Conservation (phyloP, 2,797 vertebrate genomes). For the Galago senegalensis region DNA sequence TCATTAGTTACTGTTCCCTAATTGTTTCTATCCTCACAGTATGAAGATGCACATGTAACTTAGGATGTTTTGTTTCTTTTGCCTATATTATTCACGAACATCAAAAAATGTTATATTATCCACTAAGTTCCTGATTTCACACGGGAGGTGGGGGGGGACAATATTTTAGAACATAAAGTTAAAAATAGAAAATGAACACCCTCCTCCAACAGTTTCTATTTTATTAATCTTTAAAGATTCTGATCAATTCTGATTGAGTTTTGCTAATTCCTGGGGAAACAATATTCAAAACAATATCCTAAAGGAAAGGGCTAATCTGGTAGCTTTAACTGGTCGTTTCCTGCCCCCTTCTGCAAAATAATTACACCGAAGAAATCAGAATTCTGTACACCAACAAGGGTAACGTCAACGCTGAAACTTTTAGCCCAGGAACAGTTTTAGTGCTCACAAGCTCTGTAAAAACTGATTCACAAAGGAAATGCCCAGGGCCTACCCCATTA, state of each 20-base stretch:
- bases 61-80: slow-evolving; percentile 24
- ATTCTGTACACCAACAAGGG: not conserved
- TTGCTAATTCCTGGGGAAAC: not conserved
- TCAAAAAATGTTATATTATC: not conserved
- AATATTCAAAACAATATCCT: slow-evolving; percentile 52
- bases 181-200: slow-evolving; percentile 37
- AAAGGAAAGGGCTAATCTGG: slow-evolving; percentile 51
- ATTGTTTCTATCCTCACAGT: not conserved
- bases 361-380: slow-evolving; percentile 58
- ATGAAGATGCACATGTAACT: slow-evolving; percentile 45
- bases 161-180: not conserved
- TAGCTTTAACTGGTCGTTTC: not conserved
- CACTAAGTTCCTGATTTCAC: slow-evolving; percentile 52
- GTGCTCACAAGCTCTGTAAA: not conserved
- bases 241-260: not conserved
- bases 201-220: not conserved
- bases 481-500: slow-evolving; percentile 3
- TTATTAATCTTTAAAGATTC: not conserved
- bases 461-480: slow-evolving; percentile 31
- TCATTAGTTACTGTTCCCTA: slow-evolving; percentile 43
- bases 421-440: not conserved
- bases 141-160: rapidly evolving
- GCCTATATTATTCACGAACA: not conserved
- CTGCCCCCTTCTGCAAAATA: slow-evolving; percentile 2
- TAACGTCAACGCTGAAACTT: not conserved